Conservation (phyloP, 2,113 vertebrate genomes). For the Myrmecophaga tridactyla region DNA sequence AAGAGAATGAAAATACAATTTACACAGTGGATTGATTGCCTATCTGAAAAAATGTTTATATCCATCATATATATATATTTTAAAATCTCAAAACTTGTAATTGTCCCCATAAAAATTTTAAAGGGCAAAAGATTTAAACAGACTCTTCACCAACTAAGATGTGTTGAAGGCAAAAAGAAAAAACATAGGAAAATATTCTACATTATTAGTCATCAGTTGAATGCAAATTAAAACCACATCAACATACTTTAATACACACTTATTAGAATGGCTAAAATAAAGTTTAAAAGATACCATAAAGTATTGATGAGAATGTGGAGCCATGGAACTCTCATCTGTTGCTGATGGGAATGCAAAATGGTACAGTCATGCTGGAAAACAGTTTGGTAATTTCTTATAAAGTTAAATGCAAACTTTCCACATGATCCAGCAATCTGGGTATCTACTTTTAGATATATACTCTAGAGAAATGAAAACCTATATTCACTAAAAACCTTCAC, state of each 20-base stretch:
- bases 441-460: not conserved
- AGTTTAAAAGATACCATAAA: not conserved
- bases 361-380: not conserved
- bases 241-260: not conserved
- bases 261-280: not conserved
- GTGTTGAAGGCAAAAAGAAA: not conserved
- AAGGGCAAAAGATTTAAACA: not conserved
- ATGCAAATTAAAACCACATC: not conserved
- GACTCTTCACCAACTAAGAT: not conserved
- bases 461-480: not conserved
- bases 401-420: not conserved
- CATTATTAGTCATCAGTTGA: not conserved
- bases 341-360: not conserved
- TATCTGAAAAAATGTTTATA: not conserved
- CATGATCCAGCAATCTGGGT: not conserved
- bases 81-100: not conserved
- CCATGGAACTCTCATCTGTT: not conserved
- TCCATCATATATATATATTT: not conserved
- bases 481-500: not conserved
- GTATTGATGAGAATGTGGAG: not conserved
- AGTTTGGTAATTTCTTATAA: not conserved
- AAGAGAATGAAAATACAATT: not conserved
- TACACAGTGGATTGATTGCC: not conserved
- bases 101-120: not conserved
- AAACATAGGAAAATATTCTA: not conserved